These are phyloP conservation scores for Papilio glaucus DNA, from an alignment of 1,140 invertebrate species.

Conservation along the genomic window DNA sequence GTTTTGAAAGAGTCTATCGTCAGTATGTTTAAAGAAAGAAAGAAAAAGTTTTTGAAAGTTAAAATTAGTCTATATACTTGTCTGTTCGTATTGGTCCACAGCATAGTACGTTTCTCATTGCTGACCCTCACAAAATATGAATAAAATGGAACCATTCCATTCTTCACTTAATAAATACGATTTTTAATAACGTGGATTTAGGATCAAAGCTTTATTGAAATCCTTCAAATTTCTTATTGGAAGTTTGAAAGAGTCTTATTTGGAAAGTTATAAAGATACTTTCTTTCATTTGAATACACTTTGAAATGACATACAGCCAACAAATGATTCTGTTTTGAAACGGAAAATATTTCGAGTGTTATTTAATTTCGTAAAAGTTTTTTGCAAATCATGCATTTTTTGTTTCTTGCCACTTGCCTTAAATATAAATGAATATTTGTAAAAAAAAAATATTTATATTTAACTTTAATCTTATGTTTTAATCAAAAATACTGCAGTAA, in stretches of 20 bases:
- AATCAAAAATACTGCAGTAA: no score
- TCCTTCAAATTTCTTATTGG: conserved; percentile 23
- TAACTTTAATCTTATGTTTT: no score
- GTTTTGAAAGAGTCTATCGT: no score
- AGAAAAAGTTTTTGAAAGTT: no score
- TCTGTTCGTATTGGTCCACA: background rate
- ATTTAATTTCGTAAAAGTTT: background rate
- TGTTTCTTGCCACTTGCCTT: no score
- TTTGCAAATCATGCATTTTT: background rate
- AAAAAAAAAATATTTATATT: no score
- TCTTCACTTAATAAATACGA: conserved; percentile 27
- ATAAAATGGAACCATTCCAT: conserved; percentile 5
- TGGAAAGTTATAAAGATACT: conserved; percentile 24
- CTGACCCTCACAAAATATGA: background rate
- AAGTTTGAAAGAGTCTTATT: conserved; percentile 17
- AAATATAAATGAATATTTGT: no score
- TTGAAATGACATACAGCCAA: conserved; percentile 1
- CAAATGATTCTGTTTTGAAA: background rate
- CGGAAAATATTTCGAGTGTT: background rate
- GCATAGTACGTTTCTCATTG: background rate
- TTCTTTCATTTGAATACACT: conserved; percentile 26
- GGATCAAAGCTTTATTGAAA: conserved; percentile 31
- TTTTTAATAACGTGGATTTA: conserved; percentile 28
- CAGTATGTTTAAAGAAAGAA: no score
- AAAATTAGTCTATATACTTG: no score